These are phyloP conservation scores for Takifugu bimaculatus DNA, from an alignment of 2,113 vertebrate species.

Conservation along the genomic window DNA sequence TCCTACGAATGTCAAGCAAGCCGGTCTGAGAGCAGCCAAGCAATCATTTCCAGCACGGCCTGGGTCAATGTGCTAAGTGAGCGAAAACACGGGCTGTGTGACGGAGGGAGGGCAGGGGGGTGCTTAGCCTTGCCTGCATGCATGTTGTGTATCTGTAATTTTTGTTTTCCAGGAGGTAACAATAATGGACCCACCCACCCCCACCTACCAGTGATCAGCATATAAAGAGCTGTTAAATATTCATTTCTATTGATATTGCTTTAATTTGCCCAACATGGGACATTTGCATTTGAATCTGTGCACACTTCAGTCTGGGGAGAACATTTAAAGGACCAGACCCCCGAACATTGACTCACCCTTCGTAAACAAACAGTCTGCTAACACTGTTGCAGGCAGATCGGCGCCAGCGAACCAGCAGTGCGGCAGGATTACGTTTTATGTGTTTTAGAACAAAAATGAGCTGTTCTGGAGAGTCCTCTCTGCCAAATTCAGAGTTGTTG, in stretches of 20 bases:
- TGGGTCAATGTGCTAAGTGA: slow-evolving; percentile 71
- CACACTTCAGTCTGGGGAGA: slow-evolving; percentile 6
- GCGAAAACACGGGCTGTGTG: slow-evolving; percentile 15
- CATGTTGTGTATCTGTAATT: slow-evolving; percentile 5
- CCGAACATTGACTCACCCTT: too few relatives aligned
- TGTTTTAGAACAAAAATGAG: too few relatives aligned
- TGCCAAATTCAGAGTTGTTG: too few relatives aligned
- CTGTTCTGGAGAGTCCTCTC: too few relatives aligned
- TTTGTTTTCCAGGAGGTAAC: neutral
- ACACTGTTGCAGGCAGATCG: too few relatives aligned
- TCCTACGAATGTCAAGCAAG: slow-evolving; percentile 74
- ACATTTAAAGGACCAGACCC: slow-evolving; percentile 4
- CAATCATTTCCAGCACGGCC: slow-evolving; percentile 58
- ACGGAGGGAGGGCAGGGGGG: neutral
- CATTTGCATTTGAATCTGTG: slow-evolving; percentile 20
- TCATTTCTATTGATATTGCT: slow-evolving; percentile 55
- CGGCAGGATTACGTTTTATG: neutral
- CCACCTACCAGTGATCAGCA: slow-evolving; percentile 53
- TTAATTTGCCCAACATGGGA: slow-evolving; percentile 38
- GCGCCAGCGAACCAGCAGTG: slow-evolving; percentile 1
- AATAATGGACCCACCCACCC: slow-evolving; percentile 30
- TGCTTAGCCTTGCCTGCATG: slow-evolving; percentile 12
- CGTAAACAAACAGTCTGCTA: too few relatives aligned
- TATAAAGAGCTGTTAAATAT: slow-evolving; percentile 64
- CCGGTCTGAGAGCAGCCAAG: slow-evolving; percentile 61